Conservation (phyloP, 2,888 invertebrate species). For the Diploptera punctata region DNA sequence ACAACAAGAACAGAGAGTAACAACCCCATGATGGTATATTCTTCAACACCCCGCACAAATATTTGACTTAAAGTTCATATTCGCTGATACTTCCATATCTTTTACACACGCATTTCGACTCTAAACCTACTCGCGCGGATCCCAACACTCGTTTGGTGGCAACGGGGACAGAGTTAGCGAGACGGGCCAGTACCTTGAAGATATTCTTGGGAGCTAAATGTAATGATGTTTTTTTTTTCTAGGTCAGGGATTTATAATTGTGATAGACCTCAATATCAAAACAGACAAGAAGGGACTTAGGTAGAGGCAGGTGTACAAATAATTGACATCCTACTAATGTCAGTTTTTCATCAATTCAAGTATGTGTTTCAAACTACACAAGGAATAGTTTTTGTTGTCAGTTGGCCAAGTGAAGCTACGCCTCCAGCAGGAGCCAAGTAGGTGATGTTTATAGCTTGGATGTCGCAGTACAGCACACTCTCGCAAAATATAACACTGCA, state of each 20-base stretch:
- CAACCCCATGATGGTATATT: slow-evolving; percentile 67
- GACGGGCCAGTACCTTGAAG: slow-evolving; percentile 17
- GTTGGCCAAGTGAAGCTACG: not conserved
- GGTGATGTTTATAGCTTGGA: not conserved
- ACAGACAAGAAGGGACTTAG: not conserved
- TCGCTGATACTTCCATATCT: not conserved
- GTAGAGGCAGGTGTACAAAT: too few species aligned
- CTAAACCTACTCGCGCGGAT: slow-evolving; percentile 31
- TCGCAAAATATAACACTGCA: too few species aligned
- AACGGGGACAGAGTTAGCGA: not conserved
- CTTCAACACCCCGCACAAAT: not conserved
- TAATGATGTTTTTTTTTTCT: not conserved
- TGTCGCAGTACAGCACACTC: not conserved
- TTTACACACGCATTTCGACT: slow-evolving; percentile 4
- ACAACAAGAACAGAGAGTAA: slow-evolving; percentile 75
- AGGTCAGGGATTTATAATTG: slow-evolving; percentile 25
- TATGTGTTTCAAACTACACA: not conserved
- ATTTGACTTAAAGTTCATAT: not conserved
- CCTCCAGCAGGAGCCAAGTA: slow-evolving; percentile 11
- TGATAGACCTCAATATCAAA: slow-evolving; percentile 4
- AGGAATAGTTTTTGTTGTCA: slow-evolving; percentile 1
- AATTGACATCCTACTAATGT: too few species aligned
- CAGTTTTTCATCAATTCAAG: slow-evolving; percentile 3
- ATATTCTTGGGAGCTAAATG: slow-evolving; percentile 31
- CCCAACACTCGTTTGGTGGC: slow-evolving; percentile 32